These are phyloP conservation scores for Monoplex corrugatus DNA, from an alignment of 2,888 invertebrate species.

Conservation along the genomic window DNA sequence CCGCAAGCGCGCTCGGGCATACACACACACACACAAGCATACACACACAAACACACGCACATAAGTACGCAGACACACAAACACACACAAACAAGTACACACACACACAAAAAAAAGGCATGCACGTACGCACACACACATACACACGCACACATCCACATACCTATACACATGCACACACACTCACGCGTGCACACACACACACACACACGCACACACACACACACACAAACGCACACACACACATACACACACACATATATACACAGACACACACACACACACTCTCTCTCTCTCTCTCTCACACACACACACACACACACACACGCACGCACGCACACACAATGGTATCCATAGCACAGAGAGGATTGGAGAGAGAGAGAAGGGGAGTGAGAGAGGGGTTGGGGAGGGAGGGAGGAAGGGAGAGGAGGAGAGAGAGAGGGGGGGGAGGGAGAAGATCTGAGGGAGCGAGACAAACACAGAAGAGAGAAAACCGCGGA, in stretches of 20 bases:
- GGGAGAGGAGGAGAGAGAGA: background rate
- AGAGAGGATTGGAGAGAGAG: background rate
- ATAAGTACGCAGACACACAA: too few species aligned
- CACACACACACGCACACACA: background rate
- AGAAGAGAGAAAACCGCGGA: too few species aligned
- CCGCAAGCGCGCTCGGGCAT: too few species aligned
- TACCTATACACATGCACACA: background rate
- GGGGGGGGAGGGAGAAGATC: too few species aligned
- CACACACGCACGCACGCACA: too few species aligned
- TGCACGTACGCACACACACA: background rate
- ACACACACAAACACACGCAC: background rate
- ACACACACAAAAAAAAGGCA: too few species aligned
- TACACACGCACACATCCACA: background rate
- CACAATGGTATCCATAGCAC: too few species aligned
- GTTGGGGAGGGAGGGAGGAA: background rate
- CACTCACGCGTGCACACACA: background rate
- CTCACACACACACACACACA: too few species aligned
- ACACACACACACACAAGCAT: background rate
- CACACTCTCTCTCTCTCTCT: too few species aligned
- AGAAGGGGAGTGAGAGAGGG: slow-evolving; percentile 5
- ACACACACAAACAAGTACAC: too few species aligned
- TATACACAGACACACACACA: too few species aligned
- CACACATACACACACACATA: background rate
- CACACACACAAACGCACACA: slow-evolving; percentile 18
- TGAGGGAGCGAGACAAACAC: too few species aligned